These are phyloP conservation scores for Gymnodraco acuticeps DNA, from an alignment of 2,797 vertebrate genomes.

Conservation along the genomic window DNA sequence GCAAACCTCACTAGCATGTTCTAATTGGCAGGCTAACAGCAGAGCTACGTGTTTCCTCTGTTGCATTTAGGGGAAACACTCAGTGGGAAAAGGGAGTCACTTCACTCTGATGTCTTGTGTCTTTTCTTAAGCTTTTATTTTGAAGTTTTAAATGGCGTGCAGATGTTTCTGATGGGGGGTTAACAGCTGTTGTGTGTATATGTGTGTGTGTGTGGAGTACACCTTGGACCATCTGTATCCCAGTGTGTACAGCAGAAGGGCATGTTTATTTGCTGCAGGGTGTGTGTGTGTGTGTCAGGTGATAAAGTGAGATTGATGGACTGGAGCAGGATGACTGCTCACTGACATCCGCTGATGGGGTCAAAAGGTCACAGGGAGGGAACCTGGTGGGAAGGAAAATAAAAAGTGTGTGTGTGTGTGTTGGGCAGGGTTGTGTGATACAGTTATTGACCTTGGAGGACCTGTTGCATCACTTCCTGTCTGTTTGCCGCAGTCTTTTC, in stretches of 20 bases:
- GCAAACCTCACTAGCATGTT: not conserved
- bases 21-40: not conserved
- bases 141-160: slow-evolving; percentile 23
- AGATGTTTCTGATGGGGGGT: slow-evolving; percentile 20
- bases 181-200: slow-evolving; percentile 44
- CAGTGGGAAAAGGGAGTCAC: slow-evolving; percentile 11
- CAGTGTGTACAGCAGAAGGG: slow-evolving; percentile 24
- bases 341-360: slow-evolving; percentile 43
- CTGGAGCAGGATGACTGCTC: slow-evolving; percentile 45
- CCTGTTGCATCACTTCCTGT: slow-evolving; percentile 65
- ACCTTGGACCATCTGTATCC: slow-evolving; percentile 62
- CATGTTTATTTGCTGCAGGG: slow-evolving; percentile 28
- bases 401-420: not conserved
- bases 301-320: slow-evolving; percentile 51
- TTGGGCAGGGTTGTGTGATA: not conserved
- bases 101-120: not conserved
- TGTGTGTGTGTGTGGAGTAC: slow-evolving; percentile 21
- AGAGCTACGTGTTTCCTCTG: slow-evolving; percentile 1
- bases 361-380: slow-evolving; percentile 34
- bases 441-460: slow-evolving; percentile 48
- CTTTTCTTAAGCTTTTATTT: slow-evolving; percentile 30
- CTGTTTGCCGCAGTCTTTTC: slow-evolving; percentile 52
- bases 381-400: slow-evolving; percentile 20
- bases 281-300: slow-evolving; percentile 13
- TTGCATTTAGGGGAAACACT: slow-evolving; percentile 10